phyloP scores from a whole-genome alignment of 2,797 vertebrate genomes.

The Pseudopleuronectes americanus region DNA sequence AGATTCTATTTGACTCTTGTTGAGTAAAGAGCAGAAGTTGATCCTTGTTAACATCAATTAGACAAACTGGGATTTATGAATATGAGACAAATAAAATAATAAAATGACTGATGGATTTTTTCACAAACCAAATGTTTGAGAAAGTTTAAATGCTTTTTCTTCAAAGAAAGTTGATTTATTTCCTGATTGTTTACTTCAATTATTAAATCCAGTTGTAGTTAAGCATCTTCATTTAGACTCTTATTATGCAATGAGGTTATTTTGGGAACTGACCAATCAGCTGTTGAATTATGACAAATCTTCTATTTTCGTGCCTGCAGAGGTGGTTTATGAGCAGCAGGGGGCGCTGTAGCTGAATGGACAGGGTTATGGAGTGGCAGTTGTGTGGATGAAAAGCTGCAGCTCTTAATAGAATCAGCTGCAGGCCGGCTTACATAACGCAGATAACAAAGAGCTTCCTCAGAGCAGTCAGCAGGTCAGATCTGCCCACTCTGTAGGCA shows the following conservation, averaged over 20 bases:
- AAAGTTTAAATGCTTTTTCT: too few relatives aligned
- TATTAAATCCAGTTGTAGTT: neutral
- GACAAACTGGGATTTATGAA: too few relatives aligned
- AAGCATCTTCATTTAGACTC: neutral
- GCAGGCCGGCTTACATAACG: conserved; percentile 47
- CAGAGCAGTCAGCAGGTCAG: conserved; percentile 52
- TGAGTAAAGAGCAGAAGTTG: too few relatives aligned
- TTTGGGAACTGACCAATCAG: conserved; percentile 7
- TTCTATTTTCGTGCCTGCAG: conserved; percentile 11
- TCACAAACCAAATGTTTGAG: too few relatives aligned
- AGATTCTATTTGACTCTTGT: too few relatives aligned
- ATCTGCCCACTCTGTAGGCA: conserved; percentile 23
- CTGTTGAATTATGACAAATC: conserved; percentile 8
- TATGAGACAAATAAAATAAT: too few relatives aligned
- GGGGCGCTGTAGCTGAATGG: conserved; percentile 29
- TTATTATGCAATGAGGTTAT: conserved; percentile 9
- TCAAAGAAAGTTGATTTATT: too few relatives aligned
- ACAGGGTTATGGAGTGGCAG: neutral
- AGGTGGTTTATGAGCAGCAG: neutral
- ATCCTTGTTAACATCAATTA: too few relatives aligned
- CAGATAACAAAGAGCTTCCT: conserved; percentile 58
- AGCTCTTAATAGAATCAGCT: conserved; percentile 40
- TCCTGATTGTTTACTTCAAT: neutral
- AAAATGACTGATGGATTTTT: too few relatives aligned
- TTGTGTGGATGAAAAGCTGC: neutral